A percentile compares a stretch with the other conserved stretches of the same genome.
Conservation (phyloP, 2,888 invertebrate species). For the Platerodrilus igneus region DNA sequence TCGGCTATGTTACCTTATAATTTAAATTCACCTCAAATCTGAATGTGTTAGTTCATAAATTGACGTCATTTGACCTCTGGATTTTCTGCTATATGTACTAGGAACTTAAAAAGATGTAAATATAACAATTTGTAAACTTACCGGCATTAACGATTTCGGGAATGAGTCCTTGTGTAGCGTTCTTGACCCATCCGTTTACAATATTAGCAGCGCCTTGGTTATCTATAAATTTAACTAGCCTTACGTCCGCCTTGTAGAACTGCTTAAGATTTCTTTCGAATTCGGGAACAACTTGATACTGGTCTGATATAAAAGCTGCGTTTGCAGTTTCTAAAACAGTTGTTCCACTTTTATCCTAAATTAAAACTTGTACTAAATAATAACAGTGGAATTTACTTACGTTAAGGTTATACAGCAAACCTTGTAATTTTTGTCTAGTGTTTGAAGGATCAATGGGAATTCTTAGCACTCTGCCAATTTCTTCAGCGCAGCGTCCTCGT, state of each 20-base stretch:
- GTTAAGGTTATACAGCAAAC: constrained; percentile 24
- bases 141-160: constrained; percentile 52
- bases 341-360: constrained; percentile 33
- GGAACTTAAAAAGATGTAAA: constrained; percentile 6
- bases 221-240: constrained; percentile 52
- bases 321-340: constrained; percentile 49
- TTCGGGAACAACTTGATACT: constrained; percentile 44
- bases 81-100: background rate
- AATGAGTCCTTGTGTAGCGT: constrained; percentile 56
- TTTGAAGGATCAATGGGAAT: constrained; percentile 45
- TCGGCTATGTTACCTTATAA: too few species aligned
- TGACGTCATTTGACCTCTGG: background rate
- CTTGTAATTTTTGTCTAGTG: constrained; percentile 19
- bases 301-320: constrained; percentile 50
- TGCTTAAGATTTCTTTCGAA: constrained; percentile 48
- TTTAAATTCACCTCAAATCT: too few species aligned
- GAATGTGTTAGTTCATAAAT: too few species aligned
- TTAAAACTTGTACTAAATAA: constrained; percentile 1
- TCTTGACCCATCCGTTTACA: constrained; percentile 60
- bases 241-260: constrained; percentile 52
- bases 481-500: constrained; percentile 52
- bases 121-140: constrained; percentile 33
- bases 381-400: constrained; percentile 12
- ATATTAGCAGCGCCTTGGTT: constrained; percentile 42
- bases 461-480: constrained; percentile 56